Conservation (phyloP, 2,113 vertebrate genomes). For the Chaetura pelagica region DNA sequence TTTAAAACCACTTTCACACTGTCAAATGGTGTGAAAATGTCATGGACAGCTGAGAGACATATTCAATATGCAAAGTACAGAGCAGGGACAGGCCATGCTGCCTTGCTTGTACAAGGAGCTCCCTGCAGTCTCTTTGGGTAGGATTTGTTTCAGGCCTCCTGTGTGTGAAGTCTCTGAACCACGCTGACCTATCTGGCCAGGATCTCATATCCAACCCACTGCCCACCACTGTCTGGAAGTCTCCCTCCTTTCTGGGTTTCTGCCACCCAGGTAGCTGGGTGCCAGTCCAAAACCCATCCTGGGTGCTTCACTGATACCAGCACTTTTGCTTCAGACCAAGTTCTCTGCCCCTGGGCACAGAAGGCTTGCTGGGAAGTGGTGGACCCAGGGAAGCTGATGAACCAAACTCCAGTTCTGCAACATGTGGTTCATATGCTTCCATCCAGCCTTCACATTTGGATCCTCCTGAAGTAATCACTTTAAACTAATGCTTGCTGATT, state of each 20-base stretch:
- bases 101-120: not conserved
- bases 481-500: not conserved
- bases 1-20: not conserved
- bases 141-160: not conserved
- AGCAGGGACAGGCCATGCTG: not conserved
- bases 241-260: not conserved
- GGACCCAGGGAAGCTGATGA: not conserved
- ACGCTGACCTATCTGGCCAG: not conserved
- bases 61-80: not conserved
- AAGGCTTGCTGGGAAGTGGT: not conserved
- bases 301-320: not conserved
- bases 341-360: not conserved
- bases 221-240: not conserved
- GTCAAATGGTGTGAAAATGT: not conserved
- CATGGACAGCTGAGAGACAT: not conserved
- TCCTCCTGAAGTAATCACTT: slow-evolving; percentile 20
- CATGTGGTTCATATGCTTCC: not conserved
- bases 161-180: rapidly evolving
- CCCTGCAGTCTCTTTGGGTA: not conserved
- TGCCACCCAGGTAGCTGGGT: not conserved
- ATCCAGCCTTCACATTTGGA: not conserved
- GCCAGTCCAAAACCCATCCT: not conserved
- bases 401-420: not conserved
- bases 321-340: not conserved
- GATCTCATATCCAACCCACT: not conserved